phyloP scores from a whole-genome alignment of 2,888 invertebrate species.

The Ophion costatus region DNA sequence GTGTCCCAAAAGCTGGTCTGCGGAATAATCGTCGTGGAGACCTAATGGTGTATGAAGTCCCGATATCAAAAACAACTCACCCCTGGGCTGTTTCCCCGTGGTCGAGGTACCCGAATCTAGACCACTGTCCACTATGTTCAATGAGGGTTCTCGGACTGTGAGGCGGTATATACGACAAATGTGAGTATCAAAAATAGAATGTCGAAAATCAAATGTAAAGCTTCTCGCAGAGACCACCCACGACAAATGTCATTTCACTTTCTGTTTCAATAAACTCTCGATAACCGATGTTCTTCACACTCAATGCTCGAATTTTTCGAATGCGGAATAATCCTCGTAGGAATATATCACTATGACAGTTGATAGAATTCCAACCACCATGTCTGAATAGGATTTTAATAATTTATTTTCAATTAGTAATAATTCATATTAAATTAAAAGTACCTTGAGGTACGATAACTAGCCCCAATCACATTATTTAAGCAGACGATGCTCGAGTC shows the following conservation, averaged over 20 bases:
- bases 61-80: slow-evolving; percentile 81
- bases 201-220: slow-evolving; percentile 20
- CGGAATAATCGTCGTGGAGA: slow-evolving; percentile 79
- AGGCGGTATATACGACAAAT: slow-evolving; percentile 24
- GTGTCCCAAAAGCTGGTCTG: slow-evolving; percentile 66
- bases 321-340: neutral
- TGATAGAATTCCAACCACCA: neutral
- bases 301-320: neutral
- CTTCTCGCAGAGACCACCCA: slow-evolving; percentile 16
- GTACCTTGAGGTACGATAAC: neutral
- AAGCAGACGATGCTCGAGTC: neutral
- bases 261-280: slow-evolving; percentile 46
- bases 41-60: slow-evolving; percentile 82
- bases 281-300: slow-evolving; percentile 31
- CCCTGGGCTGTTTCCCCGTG: slow-evolving; percentile 41
- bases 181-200: slow-evolving; percentile 21
- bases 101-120: slow-evolving; percentile 40
- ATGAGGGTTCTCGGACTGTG: slow-evolving; percentile 30
- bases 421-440: neutral
- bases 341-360: neutral
- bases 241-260: slow-evolving; percentile 47
- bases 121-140: slow-evolving; percentile 47
- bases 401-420: neutral
- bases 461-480: neutral
- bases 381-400: neutral